Evolutionary conservation across 2,113 vertebrate species (phyloP).

Genomic region (Melanostigma gelatinosum): DNA sequence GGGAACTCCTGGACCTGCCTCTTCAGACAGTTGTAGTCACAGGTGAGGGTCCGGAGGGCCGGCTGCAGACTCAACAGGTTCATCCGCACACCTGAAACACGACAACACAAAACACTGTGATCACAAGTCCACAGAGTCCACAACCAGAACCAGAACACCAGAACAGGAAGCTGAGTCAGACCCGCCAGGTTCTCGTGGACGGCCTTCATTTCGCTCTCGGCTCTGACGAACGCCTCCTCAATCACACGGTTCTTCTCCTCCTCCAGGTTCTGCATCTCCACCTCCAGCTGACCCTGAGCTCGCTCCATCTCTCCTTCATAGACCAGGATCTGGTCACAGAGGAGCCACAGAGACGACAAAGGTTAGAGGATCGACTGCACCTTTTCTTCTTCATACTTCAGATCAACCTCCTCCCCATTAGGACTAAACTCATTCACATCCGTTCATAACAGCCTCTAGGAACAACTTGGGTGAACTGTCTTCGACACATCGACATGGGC

Average conservation of each 20-base stretch:
- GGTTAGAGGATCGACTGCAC: too few species aligned
- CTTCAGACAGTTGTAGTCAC: conserved; percentile 94
- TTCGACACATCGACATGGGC: too few species aligned
- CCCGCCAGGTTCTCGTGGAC: conserved; percentile 98
- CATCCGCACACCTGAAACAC: conserved; percentile 88
- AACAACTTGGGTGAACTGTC: too few species aligned
- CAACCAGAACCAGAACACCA: neutral
- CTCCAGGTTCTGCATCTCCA: conserved; percentile 93
- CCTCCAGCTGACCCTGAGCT: conserved; percentile 90
- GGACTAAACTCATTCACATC: too few species aligned
- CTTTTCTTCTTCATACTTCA: too few species aligned
- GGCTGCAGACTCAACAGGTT: conserved; percentile 95
- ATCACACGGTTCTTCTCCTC: conserved; percentile 95
- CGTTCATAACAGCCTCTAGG: too few species aligned
- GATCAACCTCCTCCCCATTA: too few species aligned
- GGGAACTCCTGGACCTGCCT: conserved; percentile 95
- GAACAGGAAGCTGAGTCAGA: conserved; percentile 55
- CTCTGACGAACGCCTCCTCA: conserved; percentile 91
- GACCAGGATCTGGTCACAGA: conserved; percentile 84
- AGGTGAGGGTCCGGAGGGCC: conserved; percentile 92
- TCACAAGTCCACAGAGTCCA: neutral
- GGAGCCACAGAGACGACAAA: neutral
- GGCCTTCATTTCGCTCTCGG: conserved; percentile 96
- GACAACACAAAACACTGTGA: neutral
- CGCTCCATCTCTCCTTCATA: conserved; percentile 92